phyloP scores from a whole-genome alignment of 2,113 vertebrate genomes.

The Electrona antarctica region DNA sequence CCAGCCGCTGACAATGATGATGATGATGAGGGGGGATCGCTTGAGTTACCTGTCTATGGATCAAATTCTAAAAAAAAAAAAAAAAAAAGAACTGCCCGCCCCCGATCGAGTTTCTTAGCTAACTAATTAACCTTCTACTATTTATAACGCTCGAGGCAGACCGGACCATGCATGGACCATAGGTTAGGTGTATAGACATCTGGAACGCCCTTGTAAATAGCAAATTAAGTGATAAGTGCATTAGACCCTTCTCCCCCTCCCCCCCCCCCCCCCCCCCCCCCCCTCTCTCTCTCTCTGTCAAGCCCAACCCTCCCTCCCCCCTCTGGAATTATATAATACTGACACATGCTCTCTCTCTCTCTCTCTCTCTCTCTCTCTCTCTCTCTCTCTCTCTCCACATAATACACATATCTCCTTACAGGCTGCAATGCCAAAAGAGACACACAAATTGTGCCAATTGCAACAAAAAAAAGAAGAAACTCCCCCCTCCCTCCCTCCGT shows the following conservation, averaged over 20 bases:
- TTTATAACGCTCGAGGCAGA: slow-evolving; percentile 82
- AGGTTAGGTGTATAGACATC: slow-evolving; percentile 23
- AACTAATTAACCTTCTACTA: slow-evolving; percentile 93
- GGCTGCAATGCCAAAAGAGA: slow-evolving; percentile 29
- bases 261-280: background rate
- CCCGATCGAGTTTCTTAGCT: slow-evolving; percentile 88
- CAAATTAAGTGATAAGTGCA: slow-evolving; percentile 66
- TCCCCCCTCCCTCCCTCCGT: no score
- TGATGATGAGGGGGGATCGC: slow-evolving; percentile 66
- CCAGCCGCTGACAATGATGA: slow-evolving; percentile 80
- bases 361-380: slow-evolving; percentile 10
- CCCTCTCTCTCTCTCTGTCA: background rate
- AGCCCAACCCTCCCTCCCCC: slow-evolving; percentile 28
- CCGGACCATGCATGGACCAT: slow-evolving; percentile 11
- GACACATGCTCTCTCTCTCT: background rate
- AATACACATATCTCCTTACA: slow-evolving; percentile 51
- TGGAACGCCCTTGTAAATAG: slow-evolving; percentile 65
- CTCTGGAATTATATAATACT: slow-evolving; percentile 53
- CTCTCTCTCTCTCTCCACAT: slow-evolving; percentile 3
- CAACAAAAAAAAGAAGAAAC: no score
- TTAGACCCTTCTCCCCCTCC: slow-evolving; percentile 17
- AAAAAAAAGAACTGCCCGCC: slow-evolving; percentile 70
- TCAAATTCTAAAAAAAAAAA: slow-evolving; percentile 81
- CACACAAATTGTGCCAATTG: slow-evolving; percentile 10
- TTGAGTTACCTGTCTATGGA: slow-evolving; percentile 92